phyloP scores from a whole-genome alignment of 2,888 invertebrate species.

The Andrena hattorfiana region DNA sequence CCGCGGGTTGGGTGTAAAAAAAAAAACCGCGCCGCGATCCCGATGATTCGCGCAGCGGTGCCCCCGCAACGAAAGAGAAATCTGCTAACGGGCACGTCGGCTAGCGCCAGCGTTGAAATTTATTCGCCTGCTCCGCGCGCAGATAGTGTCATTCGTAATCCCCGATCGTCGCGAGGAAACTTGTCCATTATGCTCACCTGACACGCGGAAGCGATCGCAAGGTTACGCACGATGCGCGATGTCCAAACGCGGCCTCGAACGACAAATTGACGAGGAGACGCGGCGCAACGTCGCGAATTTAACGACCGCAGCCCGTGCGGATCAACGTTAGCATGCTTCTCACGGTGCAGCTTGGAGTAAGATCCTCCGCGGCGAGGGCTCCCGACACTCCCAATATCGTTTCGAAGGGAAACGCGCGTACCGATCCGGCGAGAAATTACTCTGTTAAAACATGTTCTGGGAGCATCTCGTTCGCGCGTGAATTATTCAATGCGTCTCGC shows the following conservation, averaged over 20 bases:
- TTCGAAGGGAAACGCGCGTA: constrained; percentile 3
- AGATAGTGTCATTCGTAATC: constrained; percentile 45
- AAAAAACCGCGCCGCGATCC: not conserved
- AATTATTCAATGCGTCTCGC: constrained; percentile 32
- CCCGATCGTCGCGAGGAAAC: constrained; percentile 35
- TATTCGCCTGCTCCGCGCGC: not conserved
- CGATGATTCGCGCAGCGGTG: not conserved
- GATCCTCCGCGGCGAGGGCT: too few relatives aligned
- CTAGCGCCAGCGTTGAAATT: not conserved
- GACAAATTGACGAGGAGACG: constrained; percentile 63
- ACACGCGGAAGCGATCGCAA: constrained; percentile 62
- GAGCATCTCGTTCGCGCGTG: constrained; percentile 18
- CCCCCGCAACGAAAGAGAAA: not conserved
- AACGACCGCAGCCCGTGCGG: not conserved
- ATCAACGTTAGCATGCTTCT: constrained; percentile 18
- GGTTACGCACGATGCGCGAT: constrained; percentile 51
- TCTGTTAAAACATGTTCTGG: constrained; percentile 1
- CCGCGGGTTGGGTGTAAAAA: not conserved
- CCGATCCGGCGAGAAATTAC: constrained; percentile 33
- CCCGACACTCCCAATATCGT: not conserved
- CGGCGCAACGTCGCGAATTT: not conserved
- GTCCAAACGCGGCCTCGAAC: constrained; percentile 57
- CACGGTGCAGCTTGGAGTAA: not conserved
- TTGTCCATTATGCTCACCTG: constrained; percentile 51
- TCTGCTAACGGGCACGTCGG: not conserved